phyloP scores from a whole-genome alignment of 2,113 vertebrate species.

The Sturnira hondurensis region DNA sequence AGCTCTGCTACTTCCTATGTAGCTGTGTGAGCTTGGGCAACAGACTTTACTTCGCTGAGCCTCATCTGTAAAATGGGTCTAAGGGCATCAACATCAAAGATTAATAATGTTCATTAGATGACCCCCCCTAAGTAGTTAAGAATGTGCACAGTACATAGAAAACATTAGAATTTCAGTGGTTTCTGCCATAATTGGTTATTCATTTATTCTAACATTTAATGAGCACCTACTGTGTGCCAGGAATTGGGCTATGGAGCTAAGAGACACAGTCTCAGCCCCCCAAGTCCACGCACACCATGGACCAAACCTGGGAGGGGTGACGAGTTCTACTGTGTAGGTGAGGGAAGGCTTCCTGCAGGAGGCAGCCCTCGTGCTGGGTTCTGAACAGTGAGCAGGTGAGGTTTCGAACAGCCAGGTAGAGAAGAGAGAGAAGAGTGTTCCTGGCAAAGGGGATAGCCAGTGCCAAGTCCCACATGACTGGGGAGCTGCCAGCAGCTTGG shows the following conservation, averaged over 20 bases:
- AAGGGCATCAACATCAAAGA: background rate
- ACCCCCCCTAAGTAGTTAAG: background rate
- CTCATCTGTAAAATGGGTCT: background rate
- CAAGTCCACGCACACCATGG: background rate
- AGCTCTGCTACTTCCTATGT: background rate
- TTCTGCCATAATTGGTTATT: background rate
- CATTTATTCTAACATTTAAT: background rate
- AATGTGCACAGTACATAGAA: rapidly evolving
- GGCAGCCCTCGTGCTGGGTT: background rate
- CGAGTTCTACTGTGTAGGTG: no score
- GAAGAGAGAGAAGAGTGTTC: background rate
- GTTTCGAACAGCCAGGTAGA: background rate
- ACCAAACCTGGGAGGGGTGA: background rate
- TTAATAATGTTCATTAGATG: background rate
- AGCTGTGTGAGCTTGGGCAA: background rate
- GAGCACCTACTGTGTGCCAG: background rate
- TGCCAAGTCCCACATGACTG: rapidly evolving
- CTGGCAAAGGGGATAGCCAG: background rate
- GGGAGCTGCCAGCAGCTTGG: background rate
- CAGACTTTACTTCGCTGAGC: background rate
- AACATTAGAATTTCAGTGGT: background rate
- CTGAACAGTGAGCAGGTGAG: background rate
- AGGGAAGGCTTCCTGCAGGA: background rate
- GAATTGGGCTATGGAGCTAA: background rate
- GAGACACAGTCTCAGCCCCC: background rate